phyloP scores from a whole-genome alignment of 2,113 vertebrate species.

The Pedionomus torquatus region DNA sequence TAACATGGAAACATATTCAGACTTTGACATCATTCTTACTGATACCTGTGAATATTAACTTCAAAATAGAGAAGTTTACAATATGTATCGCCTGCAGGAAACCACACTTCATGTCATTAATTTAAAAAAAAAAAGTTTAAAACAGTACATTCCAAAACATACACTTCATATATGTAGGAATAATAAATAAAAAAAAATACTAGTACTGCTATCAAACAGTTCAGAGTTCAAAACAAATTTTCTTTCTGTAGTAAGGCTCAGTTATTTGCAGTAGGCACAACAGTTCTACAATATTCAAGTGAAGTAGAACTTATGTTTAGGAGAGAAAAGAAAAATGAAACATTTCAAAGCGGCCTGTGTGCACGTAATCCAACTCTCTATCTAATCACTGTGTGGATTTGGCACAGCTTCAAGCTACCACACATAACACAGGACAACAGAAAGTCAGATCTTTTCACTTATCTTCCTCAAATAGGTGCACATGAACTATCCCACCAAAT shows the following conservation, averaged over 20 bases:
- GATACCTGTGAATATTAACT: neutral
- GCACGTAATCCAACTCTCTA: neutral
- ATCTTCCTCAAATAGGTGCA: neutral
- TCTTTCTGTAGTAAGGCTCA: neutral
- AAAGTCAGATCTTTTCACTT: neutral
- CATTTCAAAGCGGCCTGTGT: neutral
- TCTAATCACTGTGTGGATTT: neutral
- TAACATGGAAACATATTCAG: conserved; percentile 8
- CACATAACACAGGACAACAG: neutral
- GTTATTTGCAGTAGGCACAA: neutral
- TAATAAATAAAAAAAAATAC: neutral
- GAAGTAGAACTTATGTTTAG: neutral
- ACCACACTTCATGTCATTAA: neutral
- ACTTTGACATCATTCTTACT: conserved; percentile 11
- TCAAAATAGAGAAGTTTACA: neutral
- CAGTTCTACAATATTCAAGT: neutral
- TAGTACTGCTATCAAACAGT: neutral
- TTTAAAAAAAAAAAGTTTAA: neutral
- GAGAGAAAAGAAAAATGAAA: neutral
- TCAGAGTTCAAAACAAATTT: neutral
- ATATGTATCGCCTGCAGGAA: neutral
- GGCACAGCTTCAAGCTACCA: neutral
- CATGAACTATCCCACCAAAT: neutral
- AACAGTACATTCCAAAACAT: neutral
- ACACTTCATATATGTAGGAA: neutral